Base-by-base conservation (phyloP, 2,797 vertebrate genomes). In the Gymnocypris eckloni region DNA sequence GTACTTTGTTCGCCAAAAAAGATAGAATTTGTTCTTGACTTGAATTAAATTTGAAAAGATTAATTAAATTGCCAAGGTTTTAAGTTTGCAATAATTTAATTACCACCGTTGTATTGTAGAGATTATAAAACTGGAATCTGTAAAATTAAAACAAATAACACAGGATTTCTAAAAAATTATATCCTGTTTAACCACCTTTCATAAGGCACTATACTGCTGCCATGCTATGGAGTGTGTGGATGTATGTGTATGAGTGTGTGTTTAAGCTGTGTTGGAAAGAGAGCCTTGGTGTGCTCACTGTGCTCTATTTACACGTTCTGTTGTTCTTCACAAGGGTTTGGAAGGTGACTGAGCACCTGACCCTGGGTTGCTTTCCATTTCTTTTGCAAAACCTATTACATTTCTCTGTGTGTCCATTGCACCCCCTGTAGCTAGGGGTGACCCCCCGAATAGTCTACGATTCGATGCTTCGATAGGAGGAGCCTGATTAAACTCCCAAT, bases 361-460 rank as follows among this genome's bases (percentile, higher is more conserved):
- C 52, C 79, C 56, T 54, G 2, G 28, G 72, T 52, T 67, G 79
- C 87, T 92, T 91, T 91, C 87, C 79, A 85, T 91, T 92, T 72
- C 66, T 86, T 79, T 39, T 59, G 50, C 79, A 59, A 25, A 45
- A 64, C 37, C 66, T 77, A 11, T 39, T 86, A 79, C 84, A 81
- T 82, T 82, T 86, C 78, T 22, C 0, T 59, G 22, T 73, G 37
- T 43, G 28, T 54, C 28, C n/a, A 28, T 61, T 15, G 22, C 22
- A 71, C 67, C 33, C 2, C 28, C 77, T 81, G 37, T 39, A 41
- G 33, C 33, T 3, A 33, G 33, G 33, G 33, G 33, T 33, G 33
- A 33, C 33, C 33, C 33, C 33, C 33, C 33, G 33, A 33, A 33
- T 33, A 33, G 33, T 33, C 33, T 33, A 33, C 33, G 33, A 33